Conservation (phyloP, 37 sponge, comb jelly and placozoan species). For the Hormiphora californensis region DNA sequence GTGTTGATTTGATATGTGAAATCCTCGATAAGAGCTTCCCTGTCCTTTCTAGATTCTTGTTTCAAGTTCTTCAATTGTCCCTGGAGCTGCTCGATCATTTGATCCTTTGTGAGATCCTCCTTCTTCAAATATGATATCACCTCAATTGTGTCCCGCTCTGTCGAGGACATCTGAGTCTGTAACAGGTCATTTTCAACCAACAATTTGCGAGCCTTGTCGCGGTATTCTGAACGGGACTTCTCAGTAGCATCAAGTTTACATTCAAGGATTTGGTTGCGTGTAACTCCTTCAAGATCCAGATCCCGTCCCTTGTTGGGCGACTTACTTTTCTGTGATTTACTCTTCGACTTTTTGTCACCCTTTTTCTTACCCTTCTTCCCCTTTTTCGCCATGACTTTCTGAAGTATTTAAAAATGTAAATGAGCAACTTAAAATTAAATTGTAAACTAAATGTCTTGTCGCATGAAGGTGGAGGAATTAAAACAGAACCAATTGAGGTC, state of each 20-base stretch:
- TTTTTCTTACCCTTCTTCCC: conserved; percentile 58
- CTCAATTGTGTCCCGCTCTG: conserved; percentile 89
- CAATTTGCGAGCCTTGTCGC: conserved; percentile 65
- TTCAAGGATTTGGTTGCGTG: conserved; percentile 34
- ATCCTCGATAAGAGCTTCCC: conserved; percentile 58
- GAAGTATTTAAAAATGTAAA: too few relatives aligned
- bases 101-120: conserved; percentile 69
- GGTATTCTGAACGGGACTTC: conserved; percentile 71
- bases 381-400: conserved; percentile 60
- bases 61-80: conserved; percentile 67
- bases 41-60: conserved; percentile 61
- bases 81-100: conserved; percentile 57
- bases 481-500: too few relatives aligned
- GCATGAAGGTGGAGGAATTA: too few relatives aligned
- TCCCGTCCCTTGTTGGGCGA: not conserved
- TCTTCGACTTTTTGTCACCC: conserved; percentile 53
- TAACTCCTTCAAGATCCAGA: conserved; percentile 21
- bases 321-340: conserved; percentile 54
- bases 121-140: conserved; percentile 84
- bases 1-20: conserved; percentile 39
- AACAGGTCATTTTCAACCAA: conserved; percentile 75
- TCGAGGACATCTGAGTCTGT: conserved; percentile 71
- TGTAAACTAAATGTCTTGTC: too few relatives aligned
- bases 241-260: conserved; percentile 63
- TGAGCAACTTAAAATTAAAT: too few relatives aligned